Conservation (phyloP, 1,140 invertebrate species). For the Sinella curviseta region DNA sequence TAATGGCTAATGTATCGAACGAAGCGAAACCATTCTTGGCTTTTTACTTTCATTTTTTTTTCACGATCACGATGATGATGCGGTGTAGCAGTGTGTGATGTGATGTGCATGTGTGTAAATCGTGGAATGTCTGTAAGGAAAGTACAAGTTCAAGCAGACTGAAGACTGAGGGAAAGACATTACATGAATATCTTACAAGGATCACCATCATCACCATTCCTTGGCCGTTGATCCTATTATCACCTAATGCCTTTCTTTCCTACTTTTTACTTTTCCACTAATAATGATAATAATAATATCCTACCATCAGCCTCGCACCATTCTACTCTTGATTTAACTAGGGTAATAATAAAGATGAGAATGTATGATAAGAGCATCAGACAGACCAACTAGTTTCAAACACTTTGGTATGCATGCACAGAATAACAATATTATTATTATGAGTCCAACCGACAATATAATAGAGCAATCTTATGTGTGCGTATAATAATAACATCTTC, state of each 20-base stretch:
- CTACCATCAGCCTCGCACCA: too few relatives aligned
- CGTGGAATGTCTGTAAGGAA: too few relatives aligned
- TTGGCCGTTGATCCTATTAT: neutral
- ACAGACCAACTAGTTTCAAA: too few relatives aligned
- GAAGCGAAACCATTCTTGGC: constrained; percentile 2
- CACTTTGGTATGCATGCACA: too few relatives aligned
- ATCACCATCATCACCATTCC: neutral
- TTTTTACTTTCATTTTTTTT: neutral
- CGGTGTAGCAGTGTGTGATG: neutral
- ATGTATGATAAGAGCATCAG: too few relatives aligned
- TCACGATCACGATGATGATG: neutral
- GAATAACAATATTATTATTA: too few relatives aligned
- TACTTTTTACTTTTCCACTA: neutral
- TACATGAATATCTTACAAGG: neutral
- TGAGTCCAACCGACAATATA: too few relatives aligned
- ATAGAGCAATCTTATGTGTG: too few relatives aligned
- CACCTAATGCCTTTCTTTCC: neutral
- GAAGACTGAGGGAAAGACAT: too few relatives aligned
- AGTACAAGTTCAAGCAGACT: too few relatives aligned
- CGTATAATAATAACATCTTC: too few relatives aligned
- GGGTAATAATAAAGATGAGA: neutral
- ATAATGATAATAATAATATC: neutral
- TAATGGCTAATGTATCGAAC: neutral
- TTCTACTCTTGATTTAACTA: neutral
- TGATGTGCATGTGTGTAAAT: neutral